Conservation (phyloP, 2,888 invertebrate genomes). For the Diplazon laetatorius region DNA sequence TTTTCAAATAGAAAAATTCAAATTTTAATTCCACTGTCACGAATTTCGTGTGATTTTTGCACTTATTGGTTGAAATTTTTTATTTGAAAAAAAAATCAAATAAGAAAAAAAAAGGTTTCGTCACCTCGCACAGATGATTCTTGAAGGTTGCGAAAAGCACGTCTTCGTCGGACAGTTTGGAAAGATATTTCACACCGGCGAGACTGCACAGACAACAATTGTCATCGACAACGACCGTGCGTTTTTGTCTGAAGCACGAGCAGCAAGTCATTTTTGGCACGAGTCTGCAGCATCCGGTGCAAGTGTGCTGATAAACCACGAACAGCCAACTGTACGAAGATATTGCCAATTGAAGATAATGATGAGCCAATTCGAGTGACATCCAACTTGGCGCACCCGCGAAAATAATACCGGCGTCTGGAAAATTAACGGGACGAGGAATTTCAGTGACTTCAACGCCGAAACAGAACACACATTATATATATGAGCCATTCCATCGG, state of each 20-base stretch:
- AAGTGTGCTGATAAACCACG: constrained; percentile 90
- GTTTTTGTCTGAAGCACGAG: constrained; percentile 85
- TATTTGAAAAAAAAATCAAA: not conserved
- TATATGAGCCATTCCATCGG: too few species aligned
- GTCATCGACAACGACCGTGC: constrained; percentile 90
- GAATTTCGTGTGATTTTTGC: too few species aligned
- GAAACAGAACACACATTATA: not conserved
- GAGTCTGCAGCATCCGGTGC: constrained; percentile 89
- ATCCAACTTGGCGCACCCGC: constrained; percentile 90
- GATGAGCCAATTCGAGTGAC: constrained; percentile 87
- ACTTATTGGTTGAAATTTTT: too few species aligned
- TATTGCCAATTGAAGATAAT: constrained; percentile 91
- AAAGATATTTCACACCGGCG: constrained; percentile 91
- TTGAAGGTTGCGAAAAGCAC: constrained; percentile 93
- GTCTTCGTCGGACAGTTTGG: constrained; percentile 89
- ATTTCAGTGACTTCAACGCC: not conserved
- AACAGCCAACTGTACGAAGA: constrained; percentile 96
- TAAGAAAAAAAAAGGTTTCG: not conserved
- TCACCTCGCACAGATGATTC: constrained; percentile 92
- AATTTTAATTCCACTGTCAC: not conserved
- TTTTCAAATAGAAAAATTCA: not conserved
- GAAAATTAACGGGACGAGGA: not conserved
- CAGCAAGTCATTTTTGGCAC: constrained; percentile 88
- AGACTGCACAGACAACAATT: constrained; percentile 95
- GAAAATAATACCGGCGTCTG: constrained; percentile 84